Percentiles rank a stretch among this genome's conserved stretches.
Conservation (phyloP, 2,113 vertebrate genomes). For the Speoplatyrhinus poulsoni region DNA sequence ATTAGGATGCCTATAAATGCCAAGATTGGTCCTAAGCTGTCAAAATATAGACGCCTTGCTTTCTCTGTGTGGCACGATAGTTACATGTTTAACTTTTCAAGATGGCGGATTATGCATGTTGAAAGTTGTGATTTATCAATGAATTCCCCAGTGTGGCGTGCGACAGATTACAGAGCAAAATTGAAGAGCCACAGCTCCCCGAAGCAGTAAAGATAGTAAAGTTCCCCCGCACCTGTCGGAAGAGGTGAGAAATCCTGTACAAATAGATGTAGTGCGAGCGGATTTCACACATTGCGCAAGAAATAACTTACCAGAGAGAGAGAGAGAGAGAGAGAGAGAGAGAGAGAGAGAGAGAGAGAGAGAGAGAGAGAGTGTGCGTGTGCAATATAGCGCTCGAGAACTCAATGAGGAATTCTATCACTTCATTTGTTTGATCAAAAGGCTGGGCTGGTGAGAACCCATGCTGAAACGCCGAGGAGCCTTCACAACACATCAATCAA, state of each 20-base stretch:
- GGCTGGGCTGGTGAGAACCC: not conserved
- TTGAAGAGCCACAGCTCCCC: constrained; percentile 16
- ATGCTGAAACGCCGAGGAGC: not conserved
- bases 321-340: not conserved
- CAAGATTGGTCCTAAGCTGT: constrained; percentile 39
- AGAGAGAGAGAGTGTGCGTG: not conserved
- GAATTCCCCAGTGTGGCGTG: constrained; percentile 22
- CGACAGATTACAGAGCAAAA: not conserved
- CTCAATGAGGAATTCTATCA: not conserved
- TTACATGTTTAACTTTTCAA: constrained; percentile 49
- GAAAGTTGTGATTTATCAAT: constrained; percentile 41
- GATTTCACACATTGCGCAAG: not conserved
- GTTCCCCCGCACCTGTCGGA: constrained; percentile 2
- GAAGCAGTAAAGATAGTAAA: constrained; percentile 17
- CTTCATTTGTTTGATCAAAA: not conserved
- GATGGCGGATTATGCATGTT: constrained; percentile 49
- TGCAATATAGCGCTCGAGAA: not conserved
- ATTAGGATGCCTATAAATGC: constrained; percentile 50
- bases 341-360: not conserved
- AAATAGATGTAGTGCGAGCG: constrained; percentile 5
- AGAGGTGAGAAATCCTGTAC: constrained; percentile 13
- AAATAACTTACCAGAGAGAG: not conserved
- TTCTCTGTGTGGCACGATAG: constrained; percentile 54
- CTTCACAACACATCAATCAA: constrained; percentile 27
- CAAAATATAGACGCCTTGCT: constrained; percentile 34